Evolutionary conservation across 2,113 vertebrate species (phyloP).

Genomic region (Rafetus swinhoei): DNA sequence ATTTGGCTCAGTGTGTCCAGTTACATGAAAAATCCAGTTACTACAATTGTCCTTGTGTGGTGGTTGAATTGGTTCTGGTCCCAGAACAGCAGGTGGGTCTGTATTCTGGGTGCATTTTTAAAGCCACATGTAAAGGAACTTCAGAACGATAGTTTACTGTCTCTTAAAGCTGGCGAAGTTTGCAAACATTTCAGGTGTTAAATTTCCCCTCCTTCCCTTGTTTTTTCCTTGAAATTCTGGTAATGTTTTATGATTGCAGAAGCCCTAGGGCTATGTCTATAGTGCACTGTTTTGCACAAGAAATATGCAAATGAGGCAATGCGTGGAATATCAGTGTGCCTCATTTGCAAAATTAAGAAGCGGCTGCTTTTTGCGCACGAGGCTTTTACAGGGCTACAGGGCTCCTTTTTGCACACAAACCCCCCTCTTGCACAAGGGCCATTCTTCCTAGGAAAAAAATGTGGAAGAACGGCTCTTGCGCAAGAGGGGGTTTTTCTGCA

Average conservation of each 20-base stretch:
- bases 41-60: not conserved
- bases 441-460: no score
- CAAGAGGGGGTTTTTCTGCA: no score
- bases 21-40: not conserved
- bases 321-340: no score
- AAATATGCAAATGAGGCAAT: no score
- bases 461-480: no score
- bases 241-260: not conserved
- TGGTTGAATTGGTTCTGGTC: not conserved
- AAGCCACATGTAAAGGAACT: not conserved
- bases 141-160: conserved; percentile 42
- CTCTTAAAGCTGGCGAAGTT: not conserved
- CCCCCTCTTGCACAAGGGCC: no score
- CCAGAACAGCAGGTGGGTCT: not conserved
- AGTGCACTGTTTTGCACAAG: no score
- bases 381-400: no score
- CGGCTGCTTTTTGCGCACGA: no score
- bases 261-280: no score
- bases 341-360: no score
- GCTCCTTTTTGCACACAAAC: no score
- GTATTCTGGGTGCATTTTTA: not conserved
- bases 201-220: not conserved
- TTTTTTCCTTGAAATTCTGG: not conserved
- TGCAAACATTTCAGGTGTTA: not conserved
- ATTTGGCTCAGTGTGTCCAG: not conserved